phyloP scores from a whole-genome alignment of 2,797 vertebrate genomes.

The Zonotrichia albicollis region DNA sequence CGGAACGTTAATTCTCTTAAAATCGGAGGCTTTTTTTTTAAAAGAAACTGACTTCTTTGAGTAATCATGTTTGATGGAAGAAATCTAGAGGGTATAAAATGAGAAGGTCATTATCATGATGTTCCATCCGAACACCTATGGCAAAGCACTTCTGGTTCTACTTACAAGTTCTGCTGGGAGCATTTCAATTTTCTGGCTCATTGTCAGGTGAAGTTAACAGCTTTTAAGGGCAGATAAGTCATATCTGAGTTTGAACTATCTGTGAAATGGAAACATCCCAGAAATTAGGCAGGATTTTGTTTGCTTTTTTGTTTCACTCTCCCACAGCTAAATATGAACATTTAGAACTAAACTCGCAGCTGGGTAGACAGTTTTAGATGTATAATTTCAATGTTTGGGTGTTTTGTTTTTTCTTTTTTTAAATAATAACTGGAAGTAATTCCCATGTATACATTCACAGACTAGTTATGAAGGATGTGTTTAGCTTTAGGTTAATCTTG shows the following conservation, averaged over 20 bases:
- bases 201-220: conserved; percentile 7
- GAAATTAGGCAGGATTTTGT: neutral
- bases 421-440: neutral
- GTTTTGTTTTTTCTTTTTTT: neutral
- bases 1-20: neutral
- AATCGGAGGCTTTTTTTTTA: neutral
- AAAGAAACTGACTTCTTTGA: neutral
- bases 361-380: neutral
- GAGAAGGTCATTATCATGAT: neutral
- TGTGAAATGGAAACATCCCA: neutral
- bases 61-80: neutral
- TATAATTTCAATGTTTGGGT: neutral
- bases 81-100: conserved; percentile 9
- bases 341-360: neutral
- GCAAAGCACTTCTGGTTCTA: conserved; percentile 18
- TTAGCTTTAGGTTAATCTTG: neutral
- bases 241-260: neutral
- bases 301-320: neutral
- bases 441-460: neutral
- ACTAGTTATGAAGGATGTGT: neutral
- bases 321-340: neutral
- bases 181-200: conserved; percentile 38
- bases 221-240: conserved; percentile 16
- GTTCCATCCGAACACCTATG: neutral
- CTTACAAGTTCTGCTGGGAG: conserved; percentile 15